Percentiles rank a stretch among this genome's conserved stretches.
Conservation (phyloP, 2,888 invertebrate genomes). For the Yponomeuta cagnagella region DNA sequence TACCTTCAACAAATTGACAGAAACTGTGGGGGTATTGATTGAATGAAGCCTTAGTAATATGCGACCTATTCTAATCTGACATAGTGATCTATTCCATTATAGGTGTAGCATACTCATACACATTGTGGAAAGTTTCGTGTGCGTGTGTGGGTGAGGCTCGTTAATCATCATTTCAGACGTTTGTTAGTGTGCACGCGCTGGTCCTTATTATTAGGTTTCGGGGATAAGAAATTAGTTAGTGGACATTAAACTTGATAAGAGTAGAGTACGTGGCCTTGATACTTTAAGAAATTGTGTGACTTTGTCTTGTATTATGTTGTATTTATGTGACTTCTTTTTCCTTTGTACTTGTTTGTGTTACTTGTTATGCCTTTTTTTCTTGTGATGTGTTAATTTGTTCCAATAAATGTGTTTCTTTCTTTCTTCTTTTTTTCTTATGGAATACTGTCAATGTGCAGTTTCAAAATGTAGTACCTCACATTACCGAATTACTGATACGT, state of each 20-base stretch:
- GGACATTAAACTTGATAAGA: slow-evolving; percentile 69
- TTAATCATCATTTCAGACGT: slow-evolving; percentile 76
- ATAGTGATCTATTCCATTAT: slow-evolving; percentile 64
- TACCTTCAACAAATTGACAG: background rate
- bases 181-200: slow-evolving; percentile 72
- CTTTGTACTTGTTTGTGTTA: no score
- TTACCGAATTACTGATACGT: no score
- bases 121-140: slow-evolving; percentile 26
- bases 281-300: slow-evolving; percentile 8
- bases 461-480: no score
- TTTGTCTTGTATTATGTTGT: no score
- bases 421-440: no score
- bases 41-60: slow-evolving; percentile 43
- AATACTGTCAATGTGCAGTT: no score
- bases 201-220: slow-evolving; percentile 75
- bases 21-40: slow-evolving; percentile 39
- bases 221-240: slow-evolving; percentile 77
- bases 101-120: slow-evolving; percentile 31
- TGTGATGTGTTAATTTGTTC: no score
- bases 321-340: no score
- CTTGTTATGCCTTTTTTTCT: no score
- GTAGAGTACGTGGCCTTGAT: slow-evolving; percentile 31
- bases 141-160: slow-evolving; percentile 63
- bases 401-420: no score
- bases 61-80: slow-evolving; percentile 49